Evolutionary conservation across 2,113 vertebrate species (phyloP).

Genomic region (Limanda limanda): DNA sequence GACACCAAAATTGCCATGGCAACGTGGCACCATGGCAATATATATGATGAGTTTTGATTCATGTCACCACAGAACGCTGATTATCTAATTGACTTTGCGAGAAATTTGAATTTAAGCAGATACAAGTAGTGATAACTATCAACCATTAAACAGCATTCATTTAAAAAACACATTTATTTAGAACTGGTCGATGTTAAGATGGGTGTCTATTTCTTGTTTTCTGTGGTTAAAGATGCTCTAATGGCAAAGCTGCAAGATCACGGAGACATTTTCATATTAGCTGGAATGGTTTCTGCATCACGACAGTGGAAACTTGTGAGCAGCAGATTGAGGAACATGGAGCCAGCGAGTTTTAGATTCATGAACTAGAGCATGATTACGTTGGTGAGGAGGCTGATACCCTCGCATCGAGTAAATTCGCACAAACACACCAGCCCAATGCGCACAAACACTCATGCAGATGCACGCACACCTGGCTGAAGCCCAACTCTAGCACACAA

Average conservation of each 20-base stretch:
- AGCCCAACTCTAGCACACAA: constrained; percentile 73
- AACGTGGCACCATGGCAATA: constrained; percentile 1
- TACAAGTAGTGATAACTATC: background rate
- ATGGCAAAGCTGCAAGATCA: constrained; percentile 39
- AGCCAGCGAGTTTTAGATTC: constrained; percentile 62
- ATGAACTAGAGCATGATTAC: constrained; percentile 62
- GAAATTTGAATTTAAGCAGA: background rate
- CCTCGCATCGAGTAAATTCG: background rate
- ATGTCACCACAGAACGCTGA: background rate
- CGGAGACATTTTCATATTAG: constrained; percentile 34
- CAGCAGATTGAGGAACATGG: constrained; percentile 57
- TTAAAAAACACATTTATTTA: background rate
- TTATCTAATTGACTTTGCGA: background rate
- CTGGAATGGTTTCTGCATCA: constrained; percentile 35
- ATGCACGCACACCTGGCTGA: constrained; percentile 60
- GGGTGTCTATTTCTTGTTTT: background rate
- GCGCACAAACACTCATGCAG: constrained; percentile 1
- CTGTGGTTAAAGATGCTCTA: background rate
- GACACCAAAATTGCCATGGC: constrained; percentile 16
- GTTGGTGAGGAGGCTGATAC: constrained; percentile 44
- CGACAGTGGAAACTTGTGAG: constrained; percentile 44
- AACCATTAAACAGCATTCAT: background rate
- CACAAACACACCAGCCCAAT: background rate
- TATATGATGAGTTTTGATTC: background rate
- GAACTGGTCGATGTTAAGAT: background rate